Percentiles rank a stretch among this genome's conserved stretches.
Evolutionary conservation across 2,113 vertebrate genomes (phyloP).

Genomic region (Labeo rohita): DNA sequence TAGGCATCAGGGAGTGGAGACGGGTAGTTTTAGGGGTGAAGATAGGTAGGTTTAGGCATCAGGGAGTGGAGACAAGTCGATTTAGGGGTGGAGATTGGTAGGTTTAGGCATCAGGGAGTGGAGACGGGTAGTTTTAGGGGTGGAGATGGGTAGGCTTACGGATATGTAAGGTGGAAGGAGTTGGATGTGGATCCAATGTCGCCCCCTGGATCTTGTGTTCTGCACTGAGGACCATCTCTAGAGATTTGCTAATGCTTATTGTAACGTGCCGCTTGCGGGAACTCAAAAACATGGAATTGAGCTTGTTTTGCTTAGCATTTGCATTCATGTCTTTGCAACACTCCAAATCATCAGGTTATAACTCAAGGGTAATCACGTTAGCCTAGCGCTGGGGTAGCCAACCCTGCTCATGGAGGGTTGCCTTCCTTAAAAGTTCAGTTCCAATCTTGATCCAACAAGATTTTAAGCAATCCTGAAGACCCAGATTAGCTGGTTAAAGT

Average conservation of each 20-base stretch:
- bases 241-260: not conserved
- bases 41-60: too few species aligned
- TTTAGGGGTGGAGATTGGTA: too few species aligned
- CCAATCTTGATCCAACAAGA: not conserved
- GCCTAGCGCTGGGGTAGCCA: not conserved
- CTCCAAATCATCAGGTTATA: not conserved
- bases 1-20: too few species aligned
- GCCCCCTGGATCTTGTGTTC: too few species aligned
- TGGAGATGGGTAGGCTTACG: too few species aligned
- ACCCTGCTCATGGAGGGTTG: not conserved
- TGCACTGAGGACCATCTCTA: too few species aligned
- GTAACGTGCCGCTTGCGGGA: not conserved
- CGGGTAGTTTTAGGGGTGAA: too few species aligned
- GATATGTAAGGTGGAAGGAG: too few species aligned
- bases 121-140: too few species aligned
- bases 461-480: not conserved
- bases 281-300: not conserved
- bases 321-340: not conserved
- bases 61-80: too few species aligned
- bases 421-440: not conserved
- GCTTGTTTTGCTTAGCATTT: not conserved
- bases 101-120: too few species aligned
- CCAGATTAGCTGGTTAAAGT: not conserved
- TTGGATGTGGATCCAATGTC: too few species aligned
- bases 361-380: not conserved